Evolutionary conservation across 2,113 vertebrate species (phyloP), one percentile per base, ranked within the genome.

Genomic region (Paradoxurus hermaphroditus): DNA sequence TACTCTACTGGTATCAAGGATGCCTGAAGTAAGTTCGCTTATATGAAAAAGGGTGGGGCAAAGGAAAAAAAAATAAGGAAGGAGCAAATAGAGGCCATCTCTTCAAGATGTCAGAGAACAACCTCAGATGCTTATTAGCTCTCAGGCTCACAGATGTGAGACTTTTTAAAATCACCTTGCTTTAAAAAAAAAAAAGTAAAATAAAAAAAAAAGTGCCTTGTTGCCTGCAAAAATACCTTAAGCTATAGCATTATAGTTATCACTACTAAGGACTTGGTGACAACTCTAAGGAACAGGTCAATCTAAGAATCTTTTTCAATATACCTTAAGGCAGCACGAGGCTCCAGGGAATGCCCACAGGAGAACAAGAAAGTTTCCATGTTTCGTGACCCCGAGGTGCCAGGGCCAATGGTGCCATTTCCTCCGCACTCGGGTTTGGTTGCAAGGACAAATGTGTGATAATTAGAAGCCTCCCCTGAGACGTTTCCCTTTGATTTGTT

Each of bases 401-500:
- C 72, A 14, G 31, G 15, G 27, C 53, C n/a, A 2, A 7, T 29
- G 44, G 79, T 84, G 63, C 21, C n/a, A 53, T 85, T 95, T 92
- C 59, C 59, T 49, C 67, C 13, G 11, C 13, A 72, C 12, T 65
- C 75, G 29, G 46, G 51, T 87, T 94, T 85, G 75, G 79, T 90
- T 72, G 56, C 19, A 59, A 97, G 95, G 92, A 96, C 97, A 97
- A 95, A 96, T n/a, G 72, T 88, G 96, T 96, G 94, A 87, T 96
- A 41, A 98, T 98, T 92, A 97, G 96, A 96, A 96, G 85, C 72
- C 95, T 86, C 96, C 97, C 95, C 75, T 49, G 95, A 97, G 92
- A 97, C 62, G 73, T 13, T 79, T 95, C 79, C 78, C 65, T 97
- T 97, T 98, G 92, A 97, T 98, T 94, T 97, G 92, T 77, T 98